phyloP scores from a whole-genome alignment of 2,113 vertebrate species.

The Uropsilus gracilis region DNA sequence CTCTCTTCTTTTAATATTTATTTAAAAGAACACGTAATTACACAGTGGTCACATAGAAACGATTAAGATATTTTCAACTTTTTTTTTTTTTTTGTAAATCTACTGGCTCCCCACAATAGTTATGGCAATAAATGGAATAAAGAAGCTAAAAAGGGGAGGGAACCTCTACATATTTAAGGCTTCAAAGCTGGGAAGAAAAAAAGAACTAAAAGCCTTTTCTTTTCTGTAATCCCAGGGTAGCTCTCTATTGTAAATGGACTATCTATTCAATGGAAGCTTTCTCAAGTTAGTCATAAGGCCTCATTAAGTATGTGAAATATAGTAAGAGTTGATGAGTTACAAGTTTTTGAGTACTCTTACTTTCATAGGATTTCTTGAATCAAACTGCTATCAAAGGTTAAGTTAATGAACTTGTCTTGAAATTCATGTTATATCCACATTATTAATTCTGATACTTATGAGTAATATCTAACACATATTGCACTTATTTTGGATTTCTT shows the following conservation, averaged over 20 bases:
- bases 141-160: neutral
- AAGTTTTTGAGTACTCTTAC: constrained; percentile 24
- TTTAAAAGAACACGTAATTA: constrained; percentile 36
- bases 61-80: constrained; percentile 22
- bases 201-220: neutral
- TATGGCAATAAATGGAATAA: constrained; percentile 11
- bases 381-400: constrained; percentile 17
- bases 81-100: neutral
- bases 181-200: constrained; percentile 58
- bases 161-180: constrained; percentile 61
- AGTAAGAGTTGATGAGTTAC: constrained; percentile 17
- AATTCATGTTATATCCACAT: constrained; percentile 16
- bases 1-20: constrained; percentile 48
- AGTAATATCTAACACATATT: constrained; percentile 54
- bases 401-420: constrained; percentile 16
- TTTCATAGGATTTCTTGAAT: constrained; percentile 46
- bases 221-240: constrained; percentile 4
- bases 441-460: constrained; percentile 38
- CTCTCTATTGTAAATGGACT: constrained; percentile 64
- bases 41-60: constrained; percentile 12
- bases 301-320: constrained; percentile 63
- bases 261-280: constrained; percentile 62
- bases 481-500: constrained; percentile 57
- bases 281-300: constrained; percentile 63
- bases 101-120: constrained; percentile 24